phyloP scores from a whole-genome alignment of 2,797 vertebrate species.

The Molossus molossus region DNA sequence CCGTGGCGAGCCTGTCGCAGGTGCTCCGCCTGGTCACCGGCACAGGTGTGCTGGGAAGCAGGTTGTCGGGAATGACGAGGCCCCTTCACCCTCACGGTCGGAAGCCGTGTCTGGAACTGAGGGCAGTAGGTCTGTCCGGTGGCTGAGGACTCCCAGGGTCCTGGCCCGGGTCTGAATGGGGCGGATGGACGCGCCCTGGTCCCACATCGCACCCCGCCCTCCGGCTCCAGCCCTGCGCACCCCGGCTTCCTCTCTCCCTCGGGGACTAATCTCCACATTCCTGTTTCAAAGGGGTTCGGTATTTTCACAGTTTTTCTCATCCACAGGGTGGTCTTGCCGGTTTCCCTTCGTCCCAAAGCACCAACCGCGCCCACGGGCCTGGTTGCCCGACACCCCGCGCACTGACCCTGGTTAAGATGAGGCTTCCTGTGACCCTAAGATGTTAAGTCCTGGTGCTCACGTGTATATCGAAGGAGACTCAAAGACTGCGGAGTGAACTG shows the following conservation, averaged over 20 bases:
- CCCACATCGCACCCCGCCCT: neutral
- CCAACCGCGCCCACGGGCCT: fast-evolving
- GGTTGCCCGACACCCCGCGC: neutral
- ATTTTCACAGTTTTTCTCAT: neutral
- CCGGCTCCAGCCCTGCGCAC: neutral
- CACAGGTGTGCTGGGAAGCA: neutral
- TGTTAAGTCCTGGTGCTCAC: too few relatives aligned
- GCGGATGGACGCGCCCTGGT: fast-evolving
- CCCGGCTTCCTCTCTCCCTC: neutral
- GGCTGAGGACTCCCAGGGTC: neutral
- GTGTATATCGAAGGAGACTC: too few relatives aligned
- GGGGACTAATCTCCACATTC: neutral
- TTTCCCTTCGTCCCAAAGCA: neutral
- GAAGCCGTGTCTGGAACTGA: neutral
- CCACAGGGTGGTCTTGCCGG: neutral
- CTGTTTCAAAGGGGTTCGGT: neutral
- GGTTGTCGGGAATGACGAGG: neutral
- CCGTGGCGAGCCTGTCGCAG: neutral
- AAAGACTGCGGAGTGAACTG: neutral
- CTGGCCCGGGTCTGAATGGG: neutral
- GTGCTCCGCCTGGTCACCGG: too few relatives aligned
- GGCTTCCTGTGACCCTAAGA: neutral
- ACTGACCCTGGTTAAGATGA: neutral
- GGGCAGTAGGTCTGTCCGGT: too few relatives aligned
- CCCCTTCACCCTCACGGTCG: neutral